Evolutionary conservation across 2,113 vertebrate genomes (phyloP), one percentile per base, ranked within the genome.

Genomic region (Actenoides hombroni): DNA sequence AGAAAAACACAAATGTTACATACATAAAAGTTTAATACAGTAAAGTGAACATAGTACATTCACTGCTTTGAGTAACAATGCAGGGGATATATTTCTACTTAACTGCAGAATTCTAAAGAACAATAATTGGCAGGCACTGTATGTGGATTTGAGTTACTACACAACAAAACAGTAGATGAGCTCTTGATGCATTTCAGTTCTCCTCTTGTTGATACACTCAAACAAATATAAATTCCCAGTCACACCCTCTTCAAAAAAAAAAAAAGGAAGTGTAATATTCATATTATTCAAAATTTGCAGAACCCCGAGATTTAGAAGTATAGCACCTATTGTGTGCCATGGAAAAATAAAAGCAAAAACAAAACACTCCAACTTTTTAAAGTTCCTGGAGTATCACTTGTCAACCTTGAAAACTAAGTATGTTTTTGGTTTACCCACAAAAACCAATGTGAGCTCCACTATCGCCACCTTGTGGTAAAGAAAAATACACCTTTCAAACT

Each of bases 1-100:
- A 97, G 65, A 74, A 82, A 89, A 94, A 93, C 13, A 91, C 20
- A 59, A 69, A 65, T 9, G 53, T 94, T 76, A 82, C 37, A 76
- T 10, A 76, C 5, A 35, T 2, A 7, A 1, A 60, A 57, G 21
- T 48, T n/a, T 65, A 46, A 84, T 6, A 57, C 11, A 79, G 24
- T 29, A 93, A 19, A 83, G 31, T 51, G 75, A 78, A 49, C 4
- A 35, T 3, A 49, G 14, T 31, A 40, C 10, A 10, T 61, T 74
- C 9, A 9, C 11, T 69, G 33, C 33, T 76, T 26, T 61, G 29
- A 86, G 5, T 35, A 71, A 64, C 24, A 92, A 57, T 15, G 12
- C 15, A 65, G 3, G 77, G 28, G 7, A 67, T 23, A 0, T 7
- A 75, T 31, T 89, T 73, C 53, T 49, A 53, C 26, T 37, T 40